These are phyloP conservation scores for Coracias cyanogaster DNA, from an alignment of 2,797 vertebrate species.

Conservation along the genomic window DNA sequence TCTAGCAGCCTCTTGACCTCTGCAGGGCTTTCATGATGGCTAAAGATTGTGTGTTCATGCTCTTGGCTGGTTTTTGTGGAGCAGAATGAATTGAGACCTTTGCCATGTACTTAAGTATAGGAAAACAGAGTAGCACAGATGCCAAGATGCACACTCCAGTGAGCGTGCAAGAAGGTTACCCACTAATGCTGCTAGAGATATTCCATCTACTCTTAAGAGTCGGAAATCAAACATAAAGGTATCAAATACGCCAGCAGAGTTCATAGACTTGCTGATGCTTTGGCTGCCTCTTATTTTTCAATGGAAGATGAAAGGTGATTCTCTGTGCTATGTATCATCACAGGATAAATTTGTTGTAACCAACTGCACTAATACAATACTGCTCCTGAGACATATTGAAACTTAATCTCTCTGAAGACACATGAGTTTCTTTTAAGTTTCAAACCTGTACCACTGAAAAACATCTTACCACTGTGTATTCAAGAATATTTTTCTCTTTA, in stretches of 20 bases:
- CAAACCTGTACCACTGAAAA: conserved; percentile 61
- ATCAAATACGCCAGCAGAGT: not conserved
- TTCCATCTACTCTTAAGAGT: not conserved
- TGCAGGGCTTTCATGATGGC: not conserved
- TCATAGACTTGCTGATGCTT: not conserved
- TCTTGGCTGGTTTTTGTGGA: not conserved
- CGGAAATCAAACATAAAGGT: not conserved
- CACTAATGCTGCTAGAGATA: not conserved
- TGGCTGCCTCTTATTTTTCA: not conserved
- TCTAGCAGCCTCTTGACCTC: not conserved
- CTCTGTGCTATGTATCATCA: not conserved
- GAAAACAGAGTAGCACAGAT: not conserved
- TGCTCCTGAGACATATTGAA: not conserved
- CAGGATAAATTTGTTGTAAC: not conserved
- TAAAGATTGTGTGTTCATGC: not conserved
- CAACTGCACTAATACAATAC: not conserved
- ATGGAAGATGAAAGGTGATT: conserved; percentile 7
- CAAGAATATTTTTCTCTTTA: conserved; percentile 37
- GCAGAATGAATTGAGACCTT: not conserved
- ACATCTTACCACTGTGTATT: conserved; percentile 19
- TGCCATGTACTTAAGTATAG: not conserved
- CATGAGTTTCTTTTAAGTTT: conserved; percentile 13
- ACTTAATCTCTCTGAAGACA: conserved; percentile 33
- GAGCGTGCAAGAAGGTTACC: not conserved
- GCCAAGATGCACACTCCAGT: not conserved